Base-by-base conservation (phyloP, 2,797 vertebrate species). In the Sciaenops ocellatus region DNA sequence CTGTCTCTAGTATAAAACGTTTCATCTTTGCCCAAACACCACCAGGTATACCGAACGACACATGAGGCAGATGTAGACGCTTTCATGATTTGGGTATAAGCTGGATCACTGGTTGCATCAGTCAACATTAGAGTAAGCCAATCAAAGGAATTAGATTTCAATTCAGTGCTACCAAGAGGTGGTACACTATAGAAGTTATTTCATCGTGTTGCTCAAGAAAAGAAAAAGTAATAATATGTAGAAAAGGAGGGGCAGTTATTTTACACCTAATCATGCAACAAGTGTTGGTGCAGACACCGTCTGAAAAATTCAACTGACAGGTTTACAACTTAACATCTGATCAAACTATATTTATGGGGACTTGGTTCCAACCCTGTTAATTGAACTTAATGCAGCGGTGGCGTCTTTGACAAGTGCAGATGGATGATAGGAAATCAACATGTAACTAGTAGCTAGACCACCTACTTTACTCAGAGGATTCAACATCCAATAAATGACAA, bases 241-340 rank as follows among this genome's bases (percentile, higher is more conserved):
- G 12, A 30, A 65, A 67, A 73, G 48, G 42, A 56, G 20, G 17
- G 11, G 54, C 7, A 17, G n/a, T 47, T 9, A 22, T 41, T 66
- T 55, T 22, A 15, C 46, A 69, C 59, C 9, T 41, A n/a, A 60
- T 63, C 20, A 41, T 26, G 28, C 18, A 47, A 47, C 28, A 34
- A 56, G n/a, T 18, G 41, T 28, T 20, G 17, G 20, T 13, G 26
- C 44, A 72, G 22, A 63, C 30, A 30, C 48, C 17, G 44, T 22
- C 3, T 38, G 18, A 71, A 67, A n/a, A 44, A 69, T 30, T 68
- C 54, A 47, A n/a, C 24, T 16, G n/a, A 79, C 56, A 55, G 44
- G 70, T 85, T 85, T 65, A 80, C 69, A 28, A 10, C 18, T 54
- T 13, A 70, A 74, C 78, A 86, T 73, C 83, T 70, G 59, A 55